Percentiles rank a stretch among this genome's conserved stretches.
Conservation (phyloP, 2,797 vertebrate genomes). For the Acridotheres tristis region DNA sequence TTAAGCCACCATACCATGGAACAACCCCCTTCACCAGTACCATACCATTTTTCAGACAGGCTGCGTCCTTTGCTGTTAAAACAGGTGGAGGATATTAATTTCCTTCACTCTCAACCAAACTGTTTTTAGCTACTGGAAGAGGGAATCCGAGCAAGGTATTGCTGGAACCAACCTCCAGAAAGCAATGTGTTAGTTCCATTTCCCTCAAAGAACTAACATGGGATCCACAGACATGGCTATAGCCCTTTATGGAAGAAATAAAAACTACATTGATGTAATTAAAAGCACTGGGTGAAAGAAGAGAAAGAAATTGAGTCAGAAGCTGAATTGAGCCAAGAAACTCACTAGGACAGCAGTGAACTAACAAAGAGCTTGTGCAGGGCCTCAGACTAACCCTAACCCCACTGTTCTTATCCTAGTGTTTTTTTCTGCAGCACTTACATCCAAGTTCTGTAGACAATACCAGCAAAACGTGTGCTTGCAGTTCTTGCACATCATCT, state of each 20-base stretch:
- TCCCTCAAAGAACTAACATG: background rate
- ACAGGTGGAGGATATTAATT: background rate
- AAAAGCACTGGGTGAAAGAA: background rate
- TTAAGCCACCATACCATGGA: background rate
- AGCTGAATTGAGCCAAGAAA: background rate
- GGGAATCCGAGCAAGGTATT: background rate
- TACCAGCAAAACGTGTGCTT: constrained; percentile 99
- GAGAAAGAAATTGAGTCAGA: background rate
- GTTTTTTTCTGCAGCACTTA: constrained; percentile 71
- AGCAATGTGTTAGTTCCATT: background rate
- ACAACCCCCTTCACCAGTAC: background rate
- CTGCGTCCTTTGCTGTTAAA: background rate
- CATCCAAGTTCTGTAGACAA: constrained; percentile 94
- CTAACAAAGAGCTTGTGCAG: background rate
- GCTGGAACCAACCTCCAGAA: background rate
- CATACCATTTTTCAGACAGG: background rate
- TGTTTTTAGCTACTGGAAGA: background rate
- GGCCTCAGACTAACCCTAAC: background rate
- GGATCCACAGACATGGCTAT: background rate
- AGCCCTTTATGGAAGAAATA: background rate
- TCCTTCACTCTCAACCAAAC: background rate
- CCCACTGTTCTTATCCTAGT: background rate
- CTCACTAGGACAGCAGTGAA: background rate
- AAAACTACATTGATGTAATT: background rate
- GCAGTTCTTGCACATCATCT: constrained; percentile 99